Conservation (phyloP, 2,888 invertebrate species). For the Furcula furcula region DNA sequence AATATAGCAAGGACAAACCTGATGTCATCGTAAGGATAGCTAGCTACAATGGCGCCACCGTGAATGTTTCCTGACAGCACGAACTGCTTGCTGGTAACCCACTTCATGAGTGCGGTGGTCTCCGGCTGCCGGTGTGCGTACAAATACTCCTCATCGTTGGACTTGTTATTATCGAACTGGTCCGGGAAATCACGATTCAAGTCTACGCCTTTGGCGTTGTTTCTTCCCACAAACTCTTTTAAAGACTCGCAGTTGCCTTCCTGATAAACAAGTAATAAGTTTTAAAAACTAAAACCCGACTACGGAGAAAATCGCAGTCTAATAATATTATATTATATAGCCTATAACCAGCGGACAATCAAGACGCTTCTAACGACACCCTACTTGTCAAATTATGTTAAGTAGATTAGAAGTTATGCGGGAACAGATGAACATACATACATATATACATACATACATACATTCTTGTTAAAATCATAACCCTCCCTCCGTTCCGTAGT, state of each 20-base stretch:
- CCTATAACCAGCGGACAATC: no score
- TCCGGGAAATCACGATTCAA: constrained; percentile 97
- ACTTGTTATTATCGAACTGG: constrained; percentile 84
- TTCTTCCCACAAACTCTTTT: constrained; percentile 85
- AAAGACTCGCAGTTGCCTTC: constrained; percentile 91
- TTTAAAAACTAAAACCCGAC: no score
- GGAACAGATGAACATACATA: no score
- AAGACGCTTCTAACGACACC: no score
- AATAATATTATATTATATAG: no score
- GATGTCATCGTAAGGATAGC: constrained; percentile 97
- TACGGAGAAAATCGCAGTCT: no score
- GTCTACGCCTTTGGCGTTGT: constrained; percentile 91
- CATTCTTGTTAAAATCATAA: no score
- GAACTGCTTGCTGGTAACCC: constrained; percentile 93
- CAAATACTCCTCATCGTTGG: constrained; percentile 68
- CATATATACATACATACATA: no score
- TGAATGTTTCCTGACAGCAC: constrained; percentile 97
- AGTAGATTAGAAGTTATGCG: no score
- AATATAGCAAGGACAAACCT: no score
- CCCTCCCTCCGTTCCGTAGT: no score
- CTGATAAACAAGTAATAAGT: constrained; percentile 56
- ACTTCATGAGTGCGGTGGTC: constrained; percentile 93
- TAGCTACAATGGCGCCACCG: constrained; percentile 98
- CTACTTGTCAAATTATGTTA: no score
- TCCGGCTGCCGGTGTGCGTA: constrained; percentile 89